Evolutionary conservation across 2,797 vertebrate species (phyloP), one percentile per base, ranked within the genome.

Genomic region (Acanthornis magna): DNA sequence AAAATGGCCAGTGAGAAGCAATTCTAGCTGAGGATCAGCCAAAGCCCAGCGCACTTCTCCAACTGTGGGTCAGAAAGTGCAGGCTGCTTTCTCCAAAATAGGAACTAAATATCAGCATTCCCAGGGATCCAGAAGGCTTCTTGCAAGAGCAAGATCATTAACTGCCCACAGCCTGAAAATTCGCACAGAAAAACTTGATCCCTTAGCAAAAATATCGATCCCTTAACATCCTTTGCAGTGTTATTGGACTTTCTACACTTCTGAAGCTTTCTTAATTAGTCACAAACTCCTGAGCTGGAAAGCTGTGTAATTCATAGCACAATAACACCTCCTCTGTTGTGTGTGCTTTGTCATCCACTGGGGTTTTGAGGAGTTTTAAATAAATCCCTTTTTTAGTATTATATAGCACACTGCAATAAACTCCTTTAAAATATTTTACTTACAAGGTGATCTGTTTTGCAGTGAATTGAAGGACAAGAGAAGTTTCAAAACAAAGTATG

Each of bases 201-300:
- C 45, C 22, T 70, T 61, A 47, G 45, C 16, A 70, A 71, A 86
- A 62, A 40, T 76, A 85, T n/a, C 8, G 57, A 58, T 85, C 68
- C n/a, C n/a, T 70, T 65, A 38, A 47, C 12, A 79, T 73, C 27
- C 12, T 72, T 15, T 62, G 78, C 11, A 4, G 11, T 58, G 12
- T 58, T 89, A 45, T 40, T 76, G 57, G 65, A 36, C 57, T 85
- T 63, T 45, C 26, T 30, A 16, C 16, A 8, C 51, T 93, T 74
- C 48, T 80, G 63, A 94, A 71, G 50, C 40, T 87, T 80, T 63
- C 68, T 81, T 91, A 88, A 89, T 93, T 85, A 85, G 61, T 55
- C 72, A 73, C 45, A 94, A 91, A 45, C 18, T 68, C 55, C 77
- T 61, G 48, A 80, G 18, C 57, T 88, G 92, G 67, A 81, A 68